These are phyloP conservation scores for Globodera ellingtonae DNA, from an alignment of 1,140 invertebrate genomes.

Conservation along the genomic window DNA sequence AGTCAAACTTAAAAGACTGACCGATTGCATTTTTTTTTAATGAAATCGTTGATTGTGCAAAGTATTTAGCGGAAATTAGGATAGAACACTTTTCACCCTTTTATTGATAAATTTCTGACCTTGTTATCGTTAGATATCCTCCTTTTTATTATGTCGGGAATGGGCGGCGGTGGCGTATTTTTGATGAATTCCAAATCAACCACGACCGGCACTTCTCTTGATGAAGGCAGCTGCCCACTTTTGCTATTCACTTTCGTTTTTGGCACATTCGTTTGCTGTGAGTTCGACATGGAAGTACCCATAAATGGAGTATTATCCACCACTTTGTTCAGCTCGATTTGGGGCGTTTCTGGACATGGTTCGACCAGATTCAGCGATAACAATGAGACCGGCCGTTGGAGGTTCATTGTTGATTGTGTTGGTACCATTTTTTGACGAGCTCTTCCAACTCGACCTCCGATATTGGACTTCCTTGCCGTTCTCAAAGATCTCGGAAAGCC, in stretches of 20 bases:
- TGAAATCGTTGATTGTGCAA: not conserved
- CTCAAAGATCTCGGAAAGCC: not conserved
- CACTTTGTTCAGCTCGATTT: not conserved
- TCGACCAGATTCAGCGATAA: conserved; percentile 12
- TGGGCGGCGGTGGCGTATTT: conserved; percentile 31
- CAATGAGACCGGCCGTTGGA: not conserved
- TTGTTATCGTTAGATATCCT: not conserved
- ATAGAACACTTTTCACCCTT: too few species aligned
- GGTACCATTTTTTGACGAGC: not conserved
- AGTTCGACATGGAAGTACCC: not conserved
- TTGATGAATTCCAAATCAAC: conserved; percentile 30
- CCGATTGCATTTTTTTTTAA: not conserved
- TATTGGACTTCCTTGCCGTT: not conserved
- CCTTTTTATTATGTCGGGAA: conserved; percentile 28
- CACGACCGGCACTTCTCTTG: conserved; percentile 6
- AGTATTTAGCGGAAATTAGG: too few species aligned
- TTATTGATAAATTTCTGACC: not conserved
- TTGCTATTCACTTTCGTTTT: not conserved
- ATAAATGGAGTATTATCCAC: not conserved
- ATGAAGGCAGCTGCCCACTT: not conserved
- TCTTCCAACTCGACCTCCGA: not conserved
- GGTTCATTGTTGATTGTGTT: not conserved
- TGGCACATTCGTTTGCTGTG: not conserved
- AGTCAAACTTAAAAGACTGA: not conserved
- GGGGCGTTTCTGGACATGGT: not conserved